Evolutionary conservation across 1,140 invertebrate genomes (phyloP).

Genomic region (Lepidurus apus): DNA sequence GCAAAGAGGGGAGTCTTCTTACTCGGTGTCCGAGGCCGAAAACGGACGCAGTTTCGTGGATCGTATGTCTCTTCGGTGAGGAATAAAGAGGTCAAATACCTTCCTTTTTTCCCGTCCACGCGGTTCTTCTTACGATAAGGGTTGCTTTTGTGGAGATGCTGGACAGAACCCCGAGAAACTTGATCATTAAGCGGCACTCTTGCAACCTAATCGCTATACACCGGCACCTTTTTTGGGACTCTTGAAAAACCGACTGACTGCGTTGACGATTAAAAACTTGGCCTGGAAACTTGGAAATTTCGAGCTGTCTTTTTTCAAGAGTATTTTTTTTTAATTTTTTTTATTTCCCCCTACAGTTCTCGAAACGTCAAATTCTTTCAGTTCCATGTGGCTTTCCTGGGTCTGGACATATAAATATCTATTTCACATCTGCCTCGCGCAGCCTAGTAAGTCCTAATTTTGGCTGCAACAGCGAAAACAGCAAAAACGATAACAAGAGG

Average conservation of each 20-base stretch:
- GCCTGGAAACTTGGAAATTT: not conserved
- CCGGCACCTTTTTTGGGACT: not conserved
- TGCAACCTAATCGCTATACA: not conserved
- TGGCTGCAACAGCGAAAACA: not conserved
- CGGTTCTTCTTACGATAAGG: not conserved
- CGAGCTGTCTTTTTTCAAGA: not conserved
- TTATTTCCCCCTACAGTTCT: not conserved
- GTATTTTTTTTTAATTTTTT: not conserved
- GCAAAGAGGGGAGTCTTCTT: no score
- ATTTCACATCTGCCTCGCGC: constrained; percentile 6
- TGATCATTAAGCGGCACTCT: constrained; percentile 3
- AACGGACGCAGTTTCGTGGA: no score
- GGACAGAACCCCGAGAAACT: constrained; percentile 3
- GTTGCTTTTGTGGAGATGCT: not conserved
- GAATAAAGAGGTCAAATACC: no score
- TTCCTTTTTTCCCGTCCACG: not conserved
- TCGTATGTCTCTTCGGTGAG: no score
- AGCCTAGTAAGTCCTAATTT: not conserved
- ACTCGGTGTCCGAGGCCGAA: no score
- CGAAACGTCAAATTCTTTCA: constrained; percentile 11
- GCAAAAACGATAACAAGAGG: not conserved
- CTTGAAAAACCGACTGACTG: not conserved
- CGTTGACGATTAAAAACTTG: not conserved
- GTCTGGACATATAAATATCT: constrained; percentile 22
- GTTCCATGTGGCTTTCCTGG: constrained; percentile 6